Percentiles rank a stretch among this genome's conserved stretches.
Conservation (phyloP, 1,140 invertebrate genomes). For the Heliconius congener region DNA sequence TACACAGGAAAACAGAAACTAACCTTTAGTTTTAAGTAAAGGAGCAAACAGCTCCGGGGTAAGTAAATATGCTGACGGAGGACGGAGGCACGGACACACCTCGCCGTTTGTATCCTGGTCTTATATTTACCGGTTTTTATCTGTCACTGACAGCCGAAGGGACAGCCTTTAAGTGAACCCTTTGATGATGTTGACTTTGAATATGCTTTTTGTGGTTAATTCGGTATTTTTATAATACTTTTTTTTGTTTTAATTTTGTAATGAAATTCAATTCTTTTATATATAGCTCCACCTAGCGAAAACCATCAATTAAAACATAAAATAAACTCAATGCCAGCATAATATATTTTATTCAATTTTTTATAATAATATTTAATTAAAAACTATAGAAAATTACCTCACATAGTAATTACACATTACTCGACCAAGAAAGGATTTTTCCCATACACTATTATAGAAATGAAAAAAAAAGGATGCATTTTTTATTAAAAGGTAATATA, state of each 20-base stretch:
- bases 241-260: too few relatives aligned
- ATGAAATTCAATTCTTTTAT: too few relatives aligned
- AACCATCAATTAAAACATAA: too few relatives aligned
- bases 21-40: conserved; percentile 71
- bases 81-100: conserved; percentile 70
- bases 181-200: conserved; percentile 64
- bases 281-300: too few relatives aligned
- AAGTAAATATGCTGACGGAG: conserved; percentile 77
- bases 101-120: conserved; percentile 55
- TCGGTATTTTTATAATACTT: conserved; percentile 10
- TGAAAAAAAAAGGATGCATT: conserved; percentile 1
- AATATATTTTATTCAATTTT: neutral
- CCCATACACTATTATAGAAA: conserved; percentile 10
- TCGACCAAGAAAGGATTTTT: neutral
- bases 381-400: neutral
- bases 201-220: conserved; percentile 24
- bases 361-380: neutral
- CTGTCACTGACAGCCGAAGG: conserved; percentile 68
- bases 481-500: conserved; percentile 16
- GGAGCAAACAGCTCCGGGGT: conserved; percentile 74
- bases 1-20: conserved; percentile 25
- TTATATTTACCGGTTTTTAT: conserved; percentile 59
- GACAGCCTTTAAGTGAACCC: conserved; percentile 61
- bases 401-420: neutral
- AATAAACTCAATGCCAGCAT: too few relatives aligned